A percentile compares a stretch with the other conserved stretches of the same genome.
phyloP scores from a whole-genome alignment of 1,140 invertebrate genomes.

The Phthorimaea operculella region DNA sequence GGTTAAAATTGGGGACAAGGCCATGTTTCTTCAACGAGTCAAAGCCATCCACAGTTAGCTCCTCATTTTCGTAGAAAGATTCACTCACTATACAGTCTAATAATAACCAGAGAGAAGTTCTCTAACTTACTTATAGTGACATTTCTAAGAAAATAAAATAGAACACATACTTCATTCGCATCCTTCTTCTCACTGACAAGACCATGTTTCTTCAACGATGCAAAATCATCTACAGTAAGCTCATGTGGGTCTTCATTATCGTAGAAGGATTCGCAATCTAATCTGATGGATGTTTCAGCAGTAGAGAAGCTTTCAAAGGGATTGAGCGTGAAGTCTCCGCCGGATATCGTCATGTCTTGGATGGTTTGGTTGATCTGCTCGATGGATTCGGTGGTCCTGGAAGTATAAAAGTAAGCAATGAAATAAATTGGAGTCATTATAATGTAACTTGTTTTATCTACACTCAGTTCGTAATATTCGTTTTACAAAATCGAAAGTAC shows the following conservation, averaged over 20 bases:
- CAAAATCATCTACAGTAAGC: slow-evolving; percentile 58
- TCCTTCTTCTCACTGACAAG: slow-evolving; percentile 54
- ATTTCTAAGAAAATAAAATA: too few species aligned
- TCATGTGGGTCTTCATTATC: slow-evolving; percentile 41
- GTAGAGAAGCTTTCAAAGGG: slow-evolving; percentile 53
- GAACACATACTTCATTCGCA: slow-evolving; percentile 39
- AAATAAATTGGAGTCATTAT: too few species aligned
- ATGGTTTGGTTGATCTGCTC: slow-evolving; percentile 64
- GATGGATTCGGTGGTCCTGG: slow-evolving; percentile 49
- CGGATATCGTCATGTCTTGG: slow-evolving; percentile 64
- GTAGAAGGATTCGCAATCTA: slow-evolving; percentile 52
- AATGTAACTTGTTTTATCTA: too few species aligned
- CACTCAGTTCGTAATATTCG: too few species aligned
- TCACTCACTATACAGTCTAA: slow-evolving; percentile 53
- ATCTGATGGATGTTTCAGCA: slow-evolving; percentile 47
- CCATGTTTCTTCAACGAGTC: slow-evolving; percentile 60
- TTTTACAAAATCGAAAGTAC: too few species aligned
- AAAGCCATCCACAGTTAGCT: slow-evolving; percentile 57
- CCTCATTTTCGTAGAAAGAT: slow-evolving; percentile 41
- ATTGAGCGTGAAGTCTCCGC: slow-evolving; percentile 58
- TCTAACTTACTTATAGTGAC: too few species aligned
- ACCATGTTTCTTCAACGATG: slow-evolving; percentile 59
- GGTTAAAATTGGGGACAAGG: too few species aligned
- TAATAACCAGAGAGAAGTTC: too few species aligned
- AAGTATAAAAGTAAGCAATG: too few species aligned